These are phyloP conservation scores for Metallyticus violacea DNA, from an alignment of 2,888 invertebrate species.

Conservation along the genomic window DNA sequence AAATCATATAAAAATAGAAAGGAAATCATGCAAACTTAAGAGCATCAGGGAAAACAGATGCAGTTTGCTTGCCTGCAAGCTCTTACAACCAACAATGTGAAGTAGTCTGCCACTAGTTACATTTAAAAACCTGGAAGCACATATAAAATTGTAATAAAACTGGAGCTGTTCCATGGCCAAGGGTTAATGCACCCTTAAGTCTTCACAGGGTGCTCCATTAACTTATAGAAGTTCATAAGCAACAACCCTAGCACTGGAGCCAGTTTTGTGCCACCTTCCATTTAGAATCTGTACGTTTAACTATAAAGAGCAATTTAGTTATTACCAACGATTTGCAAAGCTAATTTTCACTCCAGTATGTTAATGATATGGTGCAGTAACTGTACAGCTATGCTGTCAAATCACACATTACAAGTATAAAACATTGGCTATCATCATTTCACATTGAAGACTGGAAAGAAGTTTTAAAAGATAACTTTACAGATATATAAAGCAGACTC, in stretches of 20 bases:
- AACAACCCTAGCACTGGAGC: neutral
- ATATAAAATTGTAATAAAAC: neutral
- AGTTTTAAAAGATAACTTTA: conserved; percentile 14
- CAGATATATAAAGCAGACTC: conserved; percentile 25
- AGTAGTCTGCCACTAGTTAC: neutral
- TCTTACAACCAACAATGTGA: neutral
- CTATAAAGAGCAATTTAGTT: neutral
- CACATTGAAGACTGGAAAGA: conserved; percentile 13
- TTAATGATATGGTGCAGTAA: conserved; percentile 22
- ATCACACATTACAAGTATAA: conserved; percentile 25
- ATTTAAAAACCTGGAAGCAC: conserved; percentile 1
- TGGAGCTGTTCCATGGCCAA: conserved; percentile 20
- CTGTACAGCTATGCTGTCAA: conserved; percentile 13
- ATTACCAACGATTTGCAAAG: conserved; percentile 16
- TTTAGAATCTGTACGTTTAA: conserved; percentile 25
- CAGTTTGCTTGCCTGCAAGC: neutral
- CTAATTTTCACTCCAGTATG: conserved; percentile 10
- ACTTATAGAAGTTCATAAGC: too few relatives aligned
- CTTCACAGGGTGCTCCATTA: too few relatives aligned
- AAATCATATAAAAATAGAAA: neutral
- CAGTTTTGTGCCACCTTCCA: conserved; percentile 11
- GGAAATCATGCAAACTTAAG: neutral
- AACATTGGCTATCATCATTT: conserved; percentile 18
- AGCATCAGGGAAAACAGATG: neutral
- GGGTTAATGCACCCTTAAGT: conserved; percentile 5